Percentiles rank a stretch among this genome's conserved stretches.
phyloP scores from a whole-genome alignment of 2,888 invertebrate species.

The Pachymerium ferrugineum region DNA sequence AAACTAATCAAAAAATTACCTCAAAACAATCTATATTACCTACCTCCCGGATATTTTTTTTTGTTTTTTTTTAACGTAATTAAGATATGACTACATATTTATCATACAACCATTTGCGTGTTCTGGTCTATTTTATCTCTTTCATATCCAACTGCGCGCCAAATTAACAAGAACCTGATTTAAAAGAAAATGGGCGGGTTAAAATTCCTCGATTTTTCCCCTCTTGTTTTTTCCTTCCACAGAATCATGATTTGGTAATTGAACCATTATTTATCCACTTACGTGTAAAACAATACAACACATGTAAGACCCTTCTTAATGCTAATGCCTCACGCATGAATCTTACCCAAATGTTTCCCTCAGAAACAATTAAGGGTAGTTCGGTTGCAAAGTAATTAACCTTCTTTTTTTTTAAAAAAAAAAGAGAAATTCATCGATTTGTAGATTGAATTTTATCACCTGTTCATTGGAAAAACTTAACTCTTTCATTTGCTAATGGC shows the following conservation, averaged over 20 bases:
- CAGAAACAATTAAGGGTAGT: too few species aligned
- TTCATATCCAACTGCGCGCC: slow-evolving; percentile 1
- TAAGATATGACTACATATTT: background rate
- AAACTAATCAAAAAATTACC: too few species aligned
- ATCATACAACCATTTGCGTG: slow-evolving; percentile 11
- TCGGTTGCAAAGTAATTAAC: too few species aligned
- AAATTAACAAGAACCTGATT: slow-evolving; percentile 16
- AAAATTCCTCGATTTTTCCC: background rate
- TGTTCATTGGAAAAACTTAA: background rate
- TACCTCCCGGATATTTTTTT: too few species aligned
- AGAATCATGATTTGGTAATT: background rate
- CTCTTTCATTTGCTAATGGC: background rate
- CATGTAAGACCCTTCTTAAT: background rate
- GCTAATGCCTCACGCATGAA: background rate
- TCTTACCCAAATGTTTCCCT: too few species aligned
- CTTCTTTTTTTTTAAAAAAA: background rate
- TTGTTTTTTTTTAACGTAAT: background rate
- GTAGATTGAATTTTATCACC: background rate
- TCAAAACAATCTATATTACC: too few species aligned
- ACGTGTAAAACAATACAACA: background rate
- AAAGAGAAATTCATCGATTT: too few species aligned
- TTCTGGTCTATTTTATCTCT: background rate
- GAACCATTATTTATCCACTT: slow-evolving; percentile 1
- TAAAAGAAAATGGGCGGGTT: background rate
- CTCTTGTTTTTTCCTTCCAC: background rate